These are phyloP conservation scores for Metridium senile DNA, from an alignment of 92 coral and sea anemone species.

Conservation along the genomic window DNA sequence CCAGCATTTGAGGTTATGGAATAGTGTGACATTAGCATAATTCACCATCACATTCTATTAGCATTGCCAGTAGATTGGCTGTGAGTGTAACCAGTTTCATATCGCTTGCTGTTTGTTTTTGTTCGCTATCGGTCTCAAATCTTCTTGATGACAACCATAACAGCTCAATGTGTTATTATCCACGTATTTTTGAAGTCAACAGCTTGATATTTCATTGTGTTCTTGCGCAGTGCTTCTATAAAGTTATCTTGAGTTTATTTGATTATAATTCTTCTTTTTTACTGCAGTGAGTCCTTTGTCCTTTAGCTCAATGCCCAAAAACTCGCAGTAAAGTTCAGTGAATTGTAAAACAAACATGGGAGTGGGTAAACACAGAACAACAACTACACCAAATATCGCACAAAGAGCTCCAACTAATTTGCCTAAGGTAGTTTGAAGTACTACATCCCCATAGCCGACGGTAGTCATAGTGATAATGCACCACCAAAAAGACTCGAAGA, in stretches of 20 bases:
- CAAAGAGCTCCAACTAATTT: conserved; percentile 81
- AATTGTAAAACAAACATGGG: conserved; percentile 88
- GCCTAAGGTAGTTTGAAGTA: conserved; percentile 76
- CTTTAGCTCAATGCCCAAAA: conserved; percentile 42
- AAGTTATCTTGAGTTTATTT: background rate
- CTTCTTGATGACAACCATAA: background rate
- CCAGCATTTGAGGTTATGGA: background rate
- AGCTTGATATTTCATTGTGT: background rate
- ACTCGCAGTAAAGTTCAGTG: conserved; percentile 74
- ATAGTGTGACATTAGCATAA: background rate
- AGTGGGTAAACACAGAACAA: conserved; percentile 91
- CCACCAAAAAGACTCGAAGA: conserved; percentile 92
- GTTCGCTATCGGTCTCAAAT: background rate
- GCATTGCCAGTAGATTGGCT: background rate
- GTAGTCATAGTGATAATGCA: conserved; percentile 94
- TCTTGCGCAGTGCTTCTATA: background rate
- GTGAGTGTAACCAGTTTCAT: background rate
- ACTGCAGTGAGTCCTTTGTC: conserved; percentile 48
- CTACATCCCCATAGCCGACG: conserved; percentile 93
- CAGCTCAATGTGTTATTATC: background rate
- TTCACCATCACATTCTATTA: background rate
- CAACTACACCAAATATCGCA: conserved; percentile 85
- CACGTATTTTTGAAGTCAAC: background rate
- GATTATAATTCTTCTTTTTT: conserved; percentile 5
- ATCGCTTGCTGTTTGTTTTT: background rate